Evolutionary conservation across 2,888 invertebrate genomes (phyloP).

Genomic region (Diarsia brunnea): DNA sequence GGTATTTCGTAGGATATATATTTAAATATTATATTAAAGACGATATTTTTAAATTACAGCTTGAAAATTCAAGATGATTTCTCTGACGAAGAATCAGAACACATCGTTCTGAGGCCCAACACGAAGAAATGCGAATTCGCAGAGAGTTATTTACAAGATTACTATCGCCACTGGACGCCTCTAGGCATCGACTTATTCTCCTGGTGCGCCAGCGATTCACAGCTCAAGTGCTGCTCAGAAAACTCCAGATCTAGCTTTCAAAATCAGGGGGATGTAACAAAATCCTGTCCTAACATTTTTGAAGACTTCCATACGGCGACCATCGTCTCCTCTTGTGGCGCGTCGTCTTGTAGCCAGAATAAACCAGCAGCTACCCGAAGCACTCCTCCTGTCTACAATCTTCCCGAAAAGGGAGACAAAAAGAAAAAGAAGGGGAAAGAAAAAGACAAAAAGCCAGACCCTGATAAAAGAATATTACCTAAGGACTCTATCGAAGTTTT

Average conservation of each 20-base stretch:
- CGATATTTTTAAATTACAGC: slow-evolving; percentile 65
- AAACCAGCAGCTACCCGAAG: too few relatives aligned
- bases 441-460: slow-evolving; percentile 54
- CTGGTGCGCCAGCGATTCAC: slow-evolving; percentile 78
- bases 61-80: slow-evolving; percentile 75
- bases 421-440: slow-evolving; percentile 65
- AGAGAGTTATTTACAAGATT: slow-evolving; percentile 81
- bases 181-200: slow-evolving; percentile 76
- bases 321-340: slow-evolving; percentile 73
- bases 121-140: slow-evolving; percentile 79
- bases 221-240: slow-evolving; percentile 74
- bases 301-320: slow-evolving; percentile 75
- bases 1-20: not conserved
- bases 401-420: slow-evolving; percentile 22
- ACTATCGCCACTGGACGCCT: slow-evolving; percentile 79
- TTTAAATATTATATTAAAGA: slow-evolving; percentile 1
- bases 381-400: not conserved
- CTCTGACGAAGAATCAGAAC: slow-evolving; percentile 76
- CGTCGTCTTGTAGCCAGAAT: slow-evolving; percentile 64
- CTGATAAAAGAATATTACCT: slow-evolving; percentile 71
- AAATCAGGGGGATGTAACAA: slow-evolving; percentile 73
- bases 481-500: slow-evolving; percentile 85
- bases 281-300: slow-evolving; percentile 81
- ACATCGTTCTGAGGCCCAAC: slow-evolving; percentile 41
- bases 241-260: slow-evolving; percentile 69